Conservation (phyloP, 2,888 invertebrate species). For the Danaus chrysippus region DNA sequence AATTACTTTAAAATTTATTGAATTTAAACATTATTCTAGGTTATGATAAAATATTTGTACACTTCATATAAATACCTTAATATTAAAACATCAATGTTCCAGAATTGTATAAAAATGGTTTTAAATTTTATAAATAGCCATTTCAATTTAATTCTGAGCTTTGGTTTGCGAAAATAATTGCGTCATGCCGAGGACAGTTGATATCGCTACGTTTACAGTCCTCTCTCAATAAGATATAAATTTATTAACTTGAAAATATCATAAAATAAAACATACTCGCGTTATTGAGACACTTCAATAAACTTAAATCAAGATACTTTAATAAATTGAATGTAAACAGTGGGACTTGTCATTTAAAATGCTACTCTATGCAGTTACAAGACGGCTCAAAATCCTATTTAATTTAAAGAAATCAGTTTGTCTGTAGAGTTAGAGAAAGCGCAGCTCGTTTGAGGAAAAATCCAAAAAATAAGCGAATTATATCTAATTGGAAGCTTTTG, state of each 20-base stretch:
- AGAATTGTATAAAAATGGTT: too few relatives aligned
- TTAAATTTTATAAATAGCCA: too few relatives aligned
- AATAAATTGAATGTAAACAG: slow-evolving; percentile 1
- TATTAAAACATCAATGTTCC: too few relatives aligned
- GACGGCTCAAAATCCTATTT: not conserved
- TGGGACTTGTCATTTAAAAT: not conserved
- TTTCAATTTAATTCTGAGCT: too few relatives aligned
- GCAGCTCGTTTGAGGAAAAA: not conserved
- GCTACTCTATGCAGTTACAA: not conserved
- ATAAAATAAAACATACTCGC: slow-evolving; percentile 24
- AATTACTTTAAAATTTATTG: too few relatives aligned
- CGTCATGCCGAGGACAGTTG: too few relatives aligned
- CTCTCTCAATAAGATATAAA: slow-evolving; percentile 12
- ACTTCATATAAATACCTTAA: too few relatives aligned
- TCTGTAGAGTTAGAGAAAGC: not conserved
- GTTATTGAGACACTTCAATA: slow-evolving; percentile 16
- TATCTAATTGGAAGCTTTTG: slow-evolving; percentile 1
- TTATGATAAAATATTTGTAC: too few relatives aligned
- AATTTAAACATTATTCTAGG: too few relatives aligned
- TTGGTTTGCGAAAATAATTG: too few relatives aligned
- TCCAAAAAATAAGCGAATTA: not conserved
- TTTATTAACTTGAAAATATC: slow-evolving; percentile 18
- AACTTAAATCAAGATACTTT: not conserved
- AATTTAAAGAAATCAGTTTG: not conserved
- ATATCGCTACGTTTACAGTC: too few relatives aligned